phyloP scores from a whole-genome alignment of 1,140 invertebrate species.

The Scaptomyza hsui region DNA sequence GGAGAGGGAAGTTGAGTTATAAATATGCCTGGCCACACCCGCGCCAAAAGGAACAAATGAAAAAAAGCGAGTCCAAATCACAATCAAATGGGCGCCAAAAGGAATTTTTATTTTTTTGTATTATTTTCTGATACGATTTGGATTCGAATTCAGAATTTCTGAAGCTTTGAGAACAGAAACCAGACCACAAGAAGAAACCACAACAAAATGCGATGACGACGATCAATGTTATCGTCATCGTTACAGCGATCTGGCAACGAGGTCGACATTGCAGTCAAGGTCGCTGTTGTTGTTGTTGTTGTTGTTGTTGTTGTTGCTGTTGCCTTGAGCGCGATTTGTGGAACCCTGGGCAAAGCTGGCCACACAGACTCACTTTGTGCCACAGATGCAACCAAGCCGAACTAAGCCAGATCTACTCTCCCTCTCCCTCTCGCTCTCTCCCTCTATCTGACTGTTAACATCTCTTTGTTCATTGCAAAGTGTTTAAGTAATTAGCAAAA shows the following conservation, averaged over 20 bases:
- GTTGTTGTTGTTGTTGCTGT: constrained; percentile 17
- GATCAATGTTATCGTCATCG: constrained; percentile 19
- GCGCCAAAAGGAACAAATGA: constrained; percentile 37
- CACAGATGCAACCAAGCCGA: constrained; percentile 30
- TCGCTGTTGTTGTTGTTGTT: constrained; percentile 7
- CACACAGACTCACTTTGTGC: neutral
- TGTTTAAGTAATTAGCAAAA: constrained; percentile 55
- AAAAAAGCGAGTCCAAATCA: constrained; percentile 29
- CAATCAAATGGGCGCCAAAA: constrained; percentile 38
- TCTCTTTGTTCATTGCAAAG: constrained; percentile 25
- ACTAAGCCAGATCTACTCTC: neutral
- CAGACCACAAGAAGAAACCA: constrained; percentile 26
- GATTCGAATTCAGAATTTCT: constrained; percentile 13
- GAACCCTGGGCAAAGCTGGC: constrained; percentile 11
- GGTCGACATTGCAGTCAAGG: constrained; percentile 50
- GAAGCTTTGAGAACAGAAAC: constrained; percentile 9
- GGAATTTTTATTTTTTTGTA: too few species aligned
- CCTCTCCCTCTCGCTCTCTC: constrained; percentile 3
- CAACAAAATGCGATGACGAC: constrained; percentile 2
- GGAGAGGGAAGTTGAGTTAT: constrained; percentile 8
- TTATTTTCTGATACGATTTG: constrained; percentile 19
- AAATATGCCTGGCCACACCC: constrained; percentile 39
- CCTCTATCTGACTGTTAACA: neutral
- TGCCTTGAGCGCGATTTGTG: constrained; percentile 30
- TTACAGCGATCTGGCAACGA: constrained; percentile 35